Evolutionary conservation across 2,888 invertebrate genomes (phyloP), one percentile per base, ranked within the genome.

Genomic region (Tortrix viridana): DNA sequence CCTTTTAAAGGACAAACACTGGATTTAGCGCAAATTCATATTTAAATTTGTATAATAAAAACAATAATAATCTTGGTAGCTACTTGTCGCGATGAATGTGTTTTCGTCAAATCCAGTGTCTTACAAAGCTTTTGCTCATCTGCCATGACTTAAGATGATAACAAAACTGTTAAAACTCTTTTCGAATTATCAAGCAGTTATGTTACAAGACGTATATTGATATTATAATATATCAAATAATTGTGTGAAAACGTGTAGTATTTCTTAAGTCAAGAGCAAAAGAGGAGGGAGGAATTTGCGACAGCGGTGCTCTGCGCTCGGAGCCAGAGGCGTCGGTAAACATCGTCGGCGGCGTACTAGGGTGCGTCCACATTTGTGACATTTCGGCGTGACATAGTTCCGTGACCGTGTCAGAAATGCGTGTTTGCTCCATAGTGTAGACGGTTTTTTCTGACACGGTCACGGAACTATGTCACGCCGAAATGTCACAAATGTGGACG

Each of bases 191-290:
- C 55, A 49, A 22, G 49, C 37, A 41, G 22, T 26, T 55, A n/a
- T 43, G 26, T 48, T 54, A 55, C 48, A 48, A 55, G 43, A 55
- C 43, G 37, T 55, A 49, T 56, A 61, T 61, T 56, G 49, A 56
- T 61, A 61, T 56, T 44, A 61, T 50, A 62, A 56, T 56, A 56
- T 52, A 62, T 57, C 52, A 47, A 46, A 14, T 62, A 57, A 56
- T 62, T 57, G 52, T 22, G 41, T 52, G 20, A 41, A 47, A 38
- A 48, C 26, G 47, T 56, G 50, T 46, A 41, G 37, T 57, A 52
- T 48, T 63, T 58, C 53, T 47, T 58, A 63, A 62, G 62, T 62
- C 62, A 57, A 63, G 46, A 50, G 57, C 47, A 47, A 57, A 63
- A 26, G 22, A 6, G 41, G 56, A 32, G 19, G 19, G 47, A 47